Evolutionary conservation across 2,888 invertebrate species (phyloP).

Genomic region (Microplitis manilae): DNA sequence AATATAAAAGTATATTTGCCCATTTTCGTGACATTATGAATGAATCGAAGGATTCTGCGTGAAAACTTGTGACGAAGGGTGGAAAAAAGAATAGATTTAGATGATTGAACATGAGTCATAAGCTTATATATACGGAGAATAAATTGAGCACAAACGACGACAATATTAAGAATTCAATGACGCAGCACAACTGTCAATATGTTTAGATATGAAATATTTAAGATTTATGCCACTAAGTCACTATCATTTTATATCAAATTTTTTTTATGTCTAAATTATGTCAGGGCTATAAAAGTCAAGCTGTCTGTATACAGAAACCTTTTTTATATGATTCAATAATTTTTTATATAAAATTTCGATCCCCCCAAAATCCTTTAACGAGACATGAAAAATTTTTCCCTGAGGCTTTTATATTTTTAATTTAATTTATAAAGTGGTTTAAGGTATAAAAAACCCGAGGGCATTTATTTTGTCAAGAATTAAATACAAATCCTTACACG

Average conservation of each 20-base stretch:
- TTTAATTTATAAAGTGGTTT: not conserved
- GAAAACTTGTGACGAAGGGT: not conserved
- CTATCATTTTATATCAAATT: constrained; percentile 6
- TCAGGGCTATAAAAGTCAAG: not conserved
- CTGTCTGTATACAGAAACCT: not conserved
- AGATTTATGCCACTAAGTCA: not conserved
- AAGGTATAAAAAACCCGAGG: not conserved
- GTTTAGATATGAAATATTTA: not conserved
- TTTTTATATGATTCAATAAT: not conserved
- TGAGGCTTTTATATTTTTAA: not conserved
- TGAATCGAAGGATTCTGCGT: not conserved
- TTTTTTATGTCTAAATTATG: constrained; percentile 4
- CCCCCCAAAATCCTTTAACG: not conserved
- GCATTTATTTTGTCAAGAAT: too few species aligned
- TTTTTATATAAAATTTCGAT: not conserved
- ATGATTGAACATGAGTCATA: constrained; percentile 51
- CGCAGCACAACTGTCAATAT: constrained; percentile 14
- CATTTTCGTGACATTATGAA: constrained; percentile 3
- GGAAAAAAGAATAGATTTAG: constrained; percentile 49
- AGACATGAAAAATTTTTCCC: not conserved
- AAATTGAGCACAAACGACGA: constrained; percentile 10
- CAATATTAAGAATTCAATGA: constrained; percentile 23
- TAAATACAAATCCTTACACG: not conserved
- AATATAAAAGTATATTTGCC: constrained; percentile 8
- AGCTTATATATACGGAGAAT: constrained; percentile 2